phyloP scores from a whole-genome alignment of 2,888 invertebrate genomes.

The Chironomus tentans region DNA sequence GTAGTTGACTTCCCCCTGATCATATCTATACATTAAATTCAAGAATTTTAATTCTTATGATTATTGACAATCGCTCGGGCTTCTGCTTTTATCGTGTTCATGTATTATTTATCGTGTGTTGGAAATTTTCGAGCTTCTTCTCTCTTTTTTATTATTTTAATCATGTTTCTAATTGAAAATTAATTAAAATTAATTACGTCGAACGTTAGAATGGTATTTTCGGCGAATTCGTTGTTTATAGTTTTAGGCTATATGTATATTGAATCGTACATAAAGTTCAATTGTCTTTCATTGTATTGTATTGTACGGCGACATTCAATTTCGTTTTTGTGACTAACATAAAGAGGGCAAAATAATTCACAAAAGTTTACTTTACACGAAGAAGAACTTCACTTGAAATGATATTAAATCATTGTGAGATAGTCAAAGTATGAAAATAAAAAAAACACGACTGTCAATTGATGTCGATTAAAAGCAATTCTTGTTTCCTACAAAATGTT shows the following conservation, averaged over 20 bases:
- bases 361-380: too few relatives aligned
- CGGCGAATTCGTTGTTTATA: neutral
- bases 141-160: slow-evolving; percentile 23
- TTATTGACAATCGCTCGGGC: neutral
- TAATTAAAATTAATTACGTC: slow-evolving; percentile 27
- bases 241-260: neutral
- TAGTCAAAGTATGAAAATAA: neutral
- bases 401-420: too few relatives aligned
- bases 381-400: too few relatives aligned
- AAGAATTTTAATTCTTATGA: neutral
- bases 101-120: slow-evolving; percentile 4
- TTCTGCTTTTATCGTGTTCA: neutral
- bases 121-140: neutral
- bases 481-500: too few relatives aligned
- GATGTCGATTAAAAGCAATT: slow-evolving; percentile 19
- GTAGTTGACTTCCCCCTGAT: neutral
- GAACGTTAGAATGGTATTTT: neutral
- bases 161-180: slow-evolving; percentile 26
- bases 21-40: neutral
- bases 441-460: slow-evolving; percentile 3
- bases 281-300: neutral
- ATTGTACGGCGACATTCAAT: too few relatives aligned
- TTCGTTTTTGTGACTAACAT: too few relatives aligned
- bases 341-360: too few relatives aligned
- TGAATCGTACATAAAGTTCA: neutral